Conservation (phyloP, 2,888 invertebrate species). For the Thereva nobilitata region DNA sequence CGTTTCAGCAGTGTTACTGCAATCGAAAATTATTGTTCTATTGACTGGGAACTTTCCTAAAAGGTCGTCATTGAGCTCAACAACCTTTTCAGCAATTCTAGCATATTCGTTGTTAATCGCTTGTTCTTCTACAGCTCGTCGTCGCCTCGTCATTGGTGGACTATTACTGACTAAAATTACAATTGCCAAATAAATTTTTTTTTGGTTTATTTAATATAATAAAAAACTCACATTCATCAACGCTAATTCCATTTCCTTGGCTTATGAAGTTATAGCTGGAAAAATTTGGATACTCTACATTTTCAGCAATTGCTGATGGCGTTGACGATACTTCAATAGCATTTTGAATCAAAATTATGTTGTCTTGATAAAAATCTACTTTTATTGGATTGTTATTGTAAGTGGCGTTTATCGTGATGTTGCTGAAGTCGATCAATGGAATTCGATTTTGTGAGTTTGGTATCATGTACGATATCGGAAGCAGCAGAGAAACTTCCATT, state of each 20-base stretch:
- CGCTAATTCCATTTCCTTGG: no score
- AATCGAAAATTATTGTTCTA: constrained; percentile 58
- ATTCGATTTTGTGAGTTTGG: constrained; percentile 49
- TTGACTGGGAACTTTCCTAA: constrained; percentile 54
- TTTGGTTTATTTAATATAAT: no score
- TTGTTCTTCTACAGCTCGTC: no score
- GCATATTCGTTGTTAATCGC: no score
- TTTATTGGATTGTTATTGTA: constrained; percentile 51
- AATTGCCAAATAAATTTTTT: neutral
- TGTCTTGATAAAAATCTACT: constrained; percentile 50
- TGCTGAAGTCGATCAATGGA: constrained; percentile 53
- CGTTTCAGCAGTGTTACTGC: constrained; percentile 52
- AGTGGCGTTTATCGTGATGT: constrained; percentile 52
- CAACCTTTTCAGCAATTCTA: constrained; percentile 46
- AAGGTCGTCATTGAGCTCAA: constrained; percentile 51
- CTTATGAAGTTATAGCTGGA: no score
- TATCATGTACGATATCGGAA: constrained; percentile 55
- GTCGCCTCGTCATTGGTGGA: constrained; percentile 37
- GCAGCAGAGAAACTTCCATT: constrained; percentile 51
- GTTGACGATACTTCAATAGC: constrained; percentile 30
- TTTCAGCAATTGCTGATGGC: no score
- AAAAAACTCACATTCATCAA: no score
- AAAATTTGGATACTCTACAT: no score
- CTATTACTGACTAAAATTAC: neutral
- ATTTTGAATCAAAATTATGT: no score